Conservation (phyloP, 2,113 vertebrate species). For the Capricornis sumatraensis region DNA sequence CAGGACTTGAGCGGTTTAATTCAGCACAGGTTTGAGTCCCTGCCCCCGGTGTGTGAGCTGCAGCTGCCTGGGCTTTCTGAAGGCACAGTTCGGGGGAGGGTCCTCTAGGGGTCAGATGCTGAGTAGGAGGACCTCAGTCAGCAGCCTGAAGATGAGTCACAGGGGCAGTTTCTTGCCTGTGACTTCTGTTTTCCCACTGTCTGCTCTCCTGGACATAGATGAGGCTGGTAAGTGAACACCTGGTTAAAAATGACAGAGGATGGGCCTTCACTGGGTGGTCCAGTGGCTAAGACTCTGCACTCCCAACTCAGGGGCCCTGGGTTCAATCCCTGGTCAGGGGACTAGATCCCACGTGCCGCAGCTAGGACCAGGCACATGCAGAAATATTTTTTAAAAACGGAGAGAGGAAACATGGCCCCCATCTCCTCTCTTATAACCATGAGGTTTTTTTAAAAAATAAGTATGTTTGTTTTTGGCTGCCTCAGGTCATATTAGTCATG, state of each 20-base stretch:
- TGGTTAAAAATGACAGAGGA: neutral
- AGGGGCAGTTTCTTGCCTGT: neutral
- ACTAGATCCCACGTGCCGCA: neutral
- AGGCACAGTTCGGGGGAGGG: neutral
- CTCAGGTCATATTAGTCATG: neutral
- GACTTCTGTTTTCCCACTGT: neutral
- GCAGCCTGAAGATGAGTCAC: too few species aligned
- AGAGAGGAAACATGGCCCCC: neutral
- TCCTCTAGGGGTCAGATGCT: neutral
- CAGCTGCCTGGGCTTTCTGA: neutral
- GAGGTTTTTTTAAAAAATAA: neutral
- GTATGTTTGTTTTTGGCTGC: neutral
- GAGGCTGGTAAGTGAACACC: neutral
- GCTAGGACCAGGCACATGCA: neutral
- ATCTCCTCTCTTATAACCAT: neutral
- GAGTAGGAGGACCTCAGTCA: rapidly evolving
- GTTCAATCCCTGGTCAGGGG: neutral
- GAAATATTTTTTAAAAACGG: neutral
- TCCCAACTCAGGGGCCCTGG: neutral
- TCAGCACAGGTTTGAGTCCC: neutral
- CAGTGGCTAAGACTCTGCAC: neutral
- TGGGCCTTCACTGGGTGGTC: neutral
- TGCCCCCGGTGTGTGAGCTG: rapidly evolving
- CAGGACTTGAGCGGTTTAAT: neutral
- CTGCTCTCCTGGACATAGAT: neutral